Evolutionary conservation across 2,113 vertebrate species (phyloP), one percentile per base, ranked within the genome.

Genomic region (Nanger granti): DNA sequence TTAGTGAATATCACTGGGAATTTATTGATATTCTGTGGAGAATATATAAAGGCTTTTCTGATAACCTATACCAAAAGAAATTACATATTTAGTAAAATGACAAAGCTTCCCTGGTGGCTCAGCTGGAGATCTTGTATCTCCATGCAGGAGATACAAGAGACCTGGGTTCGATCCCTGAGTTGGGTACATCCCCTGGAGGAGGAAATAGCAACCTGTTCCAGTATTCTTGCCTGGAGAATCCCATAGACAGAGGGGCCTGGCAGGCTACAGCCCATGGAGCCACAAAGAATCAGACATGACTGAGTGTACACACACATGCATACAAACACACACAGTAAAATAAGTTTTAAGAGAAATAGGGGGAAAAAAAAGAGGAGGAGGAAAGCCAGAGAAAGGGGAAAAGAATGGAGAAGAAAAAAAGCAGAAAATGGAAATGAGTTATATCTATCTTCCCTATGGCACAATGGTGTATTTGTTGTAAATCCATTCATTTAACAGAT

Each of bases 361-460:
- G 4, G 14, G 4, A 0, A 9, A 10, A 10, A 9, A 10, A 1
- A 20, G 11, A 15, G 1, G 8, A 62, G 6, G 15, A 64, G 12
- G 6, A 12, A 54, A 55, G 11, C 10, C 41, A 80, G 66, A 15
- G 41, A 37, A 34, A 55, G 37, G 7, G 34, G 20, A 60, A 28
- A 7, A 57, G 49, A 79, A 14, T 37, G 12, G 28, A 92, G 12
- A 59, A 83, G 44, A 47, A 91, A 62, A 85, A 31, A 66, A 62
- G 9, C 18, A 89, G 15, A 92, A 93, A 82, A 66, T 34, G 29
- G 22, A 93, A 88, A 73, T n/a, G 6, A 60, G 31, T 95, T 89
- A 82, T 88, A 37, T 66, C 10, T 91, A 6, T 55, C 47, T 86
- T 20, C 52, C 10, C 29, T 79, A 49, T 37, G 20, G 44, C 7